Base-by-base conservation (phyloP, 2,797 vertebrate species). In the Oreochromis grahami region DNA sequence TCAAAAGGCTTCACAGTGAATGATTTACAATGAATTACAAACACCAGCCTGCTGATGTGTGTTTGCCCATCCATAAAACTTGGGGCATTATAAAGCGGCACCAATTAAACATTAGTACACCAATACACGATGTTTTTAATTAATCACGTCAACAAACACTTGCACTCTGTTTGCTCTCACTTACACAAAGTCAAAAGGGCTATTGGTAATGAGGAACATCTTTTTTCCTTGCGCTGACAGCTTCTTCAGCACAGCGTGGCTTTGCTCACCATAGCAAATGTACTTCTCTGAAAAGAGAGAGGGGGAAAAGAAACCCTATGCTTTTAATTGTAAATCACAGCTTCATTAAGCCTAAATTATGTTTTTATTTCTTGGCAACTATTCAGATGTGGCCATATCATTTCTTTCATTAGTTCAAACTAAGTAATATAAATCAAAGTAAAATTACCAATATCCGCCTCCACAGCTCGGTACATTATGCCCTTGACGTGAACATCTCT, bases 171-270 rank as follows among this genome's bases (percentile, higher is more conserved):
- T 83, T 85, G 43, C 48, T 86, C 55, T 58, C 48, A 96, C 98
- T 98, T 94, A 99, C 99, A 99, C 99, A 82, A 99, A 99, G 93
- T 99, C 98, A 81, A 98, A 98, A 21, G 99, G 99, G 94, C 99
- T 99, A 56, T 99, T 99, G 86, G 99, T 99, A 89, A 99, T 98
- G 81, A 99, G 98, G 93, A 99, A 99, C 97, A 99, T 98, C 96
- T 99, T 99, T 96, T 99, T 99, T 81, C 98, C 98, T 0, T 97
- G 96, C 83, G 97, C 97, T 48, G 97, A 96, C 91, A 99, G 95
- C 91, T 99, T 99, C 89, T 96, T 97, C 91, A 99, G 87, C 87
- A 99, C 98, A 0, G 98, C 98, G 0, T 98, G 97, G 17, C 98
- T 99, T 89, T 99, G 97, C 83, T 99, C 98, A 0, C 97, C 98